Evolutionary conservation across 2,888 invertebrate species (phyloP).

Genomic region (Drepanosiphum platanoidis): DNA sequence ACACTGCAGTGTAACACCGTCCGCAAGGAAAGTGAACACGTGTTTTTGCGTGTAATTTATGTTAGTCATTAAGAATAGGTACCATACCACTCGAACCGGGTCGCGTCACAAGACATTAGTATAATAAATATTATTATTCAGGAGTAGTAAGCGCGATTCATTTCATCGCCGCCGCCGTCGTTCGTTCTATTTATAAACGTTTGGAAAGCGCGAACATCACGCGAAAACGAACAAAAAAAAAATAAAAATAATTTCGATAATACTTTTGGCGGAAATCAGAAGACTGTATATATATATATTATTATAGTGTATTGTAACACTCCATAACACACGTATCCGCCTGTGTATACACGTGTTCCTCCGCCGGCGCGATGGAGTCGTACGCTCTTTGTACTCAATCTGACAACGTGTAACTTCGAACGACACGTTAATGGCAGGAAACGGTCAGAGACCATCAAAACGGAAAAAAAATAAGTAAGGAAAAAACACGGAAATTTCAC

Average conservation of each 20-base stretch:
- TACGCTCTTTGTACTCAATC: no score
- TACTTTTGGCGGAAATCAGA: neutral
- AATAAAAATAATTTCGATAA: neutral
- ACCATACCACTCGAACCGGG: neutral
- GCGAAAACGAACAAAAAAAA: no score
- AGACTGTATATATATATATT: no score
- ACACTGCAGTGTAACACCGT: neutral
- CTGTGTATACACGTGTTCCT: no score
- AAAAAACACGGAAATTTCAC: no score
- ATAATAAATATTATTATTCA: constrained; percentile 15
- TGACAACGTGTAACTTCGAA: no score
- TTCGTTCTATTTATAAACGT: neutral
- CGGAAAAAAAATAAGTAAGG: no score
- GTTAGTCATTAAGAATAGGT: constrained; percentile 3
- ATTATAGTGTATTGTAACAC: no score
- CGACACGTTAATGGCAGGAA: no score
- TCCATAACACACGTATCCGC: no score
- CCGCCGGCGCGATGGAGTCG: no score
- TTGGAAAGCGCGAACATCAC: neutral
- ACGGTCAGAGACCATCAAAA: no score
- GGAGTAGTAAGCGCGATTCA: neutral
- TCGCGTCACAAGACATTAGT: constrained; percentile 19
- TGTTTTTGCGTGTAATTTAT: constrained; percentile 25
- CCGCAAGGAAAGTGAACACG: constrained; percentile 26
- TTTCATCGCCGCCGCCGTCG: neutral